Evolutionary conservation across 2,888 invertebrate genomes (phyloP).

Genomic region (Stenichneumon culpator): DNA sequence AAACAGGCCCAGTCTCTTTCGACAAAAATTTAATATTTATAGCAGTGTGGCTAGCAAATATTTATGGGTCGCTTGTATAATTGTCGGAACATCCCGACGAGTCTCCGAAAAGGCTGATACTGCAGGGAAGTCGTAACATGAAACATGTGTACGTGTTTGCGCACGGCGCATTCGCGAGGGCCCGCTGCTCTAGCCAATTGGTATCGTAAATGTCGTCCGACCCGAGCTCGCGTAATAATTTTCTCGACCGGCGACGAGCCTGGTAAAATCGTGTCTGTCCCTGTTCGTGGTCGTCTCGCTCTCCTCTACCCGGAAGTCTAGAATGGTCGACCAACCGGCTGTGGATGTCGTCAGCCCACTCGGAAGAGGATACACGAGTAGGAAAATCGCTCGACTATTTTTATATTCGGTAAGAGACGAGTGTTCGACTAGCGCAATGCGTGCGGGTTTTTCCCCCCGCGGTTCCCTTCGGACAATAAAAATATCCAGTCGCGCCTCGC

Average conservation of each 20-base stretch:
- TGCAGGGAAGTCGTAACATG: constrained; percentile 10
- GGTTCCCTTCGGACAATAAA: too few relatives aligned
- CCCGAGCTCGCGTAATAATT: constrained; percentile 55
- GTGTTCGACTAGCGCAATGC: too few relatives aligned
- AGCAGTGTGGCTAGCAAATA: constrained; percentile 41
- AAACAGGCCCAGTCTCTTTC: too few relatives aligned
- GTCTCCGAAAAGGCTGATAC: not conserved
- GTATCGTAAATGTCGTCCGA: constrained; percentile 57
- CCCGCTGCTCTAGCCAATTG: constrained; percentile 46
- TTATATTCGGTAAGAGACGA: not conserved
- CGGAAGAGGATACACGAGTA: constrained; percentile 20
- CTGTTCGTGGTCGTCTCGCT: constrained; percentile 7
- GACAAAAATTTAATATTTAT: not conserved
- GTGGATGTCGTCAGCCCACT: constrained; percentile 41
- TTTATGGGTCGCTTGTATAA: constrained; percentile 9
- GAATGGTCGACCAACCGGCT: constrained; percentile 42
- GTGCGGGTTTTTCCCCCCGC: too few relatives aligned
- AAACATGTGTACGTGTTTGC: constrained; percentile 9
- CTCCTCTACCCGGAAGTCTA: constrained; percentile 49
- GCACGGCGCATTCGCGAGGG: not conserved
- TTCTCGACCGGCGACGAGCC: constrained; percentile 47
- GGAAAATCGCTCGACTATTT: constrained; percentile 43
- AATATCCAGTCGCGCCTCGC: not conserved
- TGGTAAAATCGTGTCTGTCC: not conserved
- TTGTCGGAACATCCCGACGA: constrained; percentile 40